Conservation (phyloP, 2,888 invertebrate species). For the Ophonus ardosiacus region DNA sequence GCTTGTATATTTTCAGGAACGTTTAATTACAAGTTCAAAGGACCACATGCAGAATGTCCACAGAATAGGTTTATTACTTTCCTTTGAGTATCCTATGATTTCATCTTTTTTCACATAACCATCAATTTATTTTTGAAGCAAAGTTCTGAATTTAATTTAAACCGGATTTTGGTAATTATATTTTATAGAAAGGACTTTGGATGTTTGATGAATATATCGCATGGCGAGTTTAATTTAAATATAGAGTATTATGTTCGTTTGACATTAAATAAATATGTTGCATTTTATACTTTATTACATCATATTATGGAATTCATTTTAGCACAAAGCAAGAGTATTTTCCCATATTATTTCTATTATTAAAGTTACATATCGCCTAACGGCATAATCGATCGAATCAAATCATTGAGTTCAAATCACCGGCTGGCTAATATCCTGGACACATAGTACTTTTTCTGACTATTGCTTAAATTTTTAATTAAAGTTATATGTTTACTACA, state of each 20-base stretch:
- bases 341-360: too few species aligned
- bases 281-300: neutral
- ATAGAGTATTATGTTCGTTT: neutral
- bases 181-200: neutral
- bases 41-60: slow-evolving; percentile 1
- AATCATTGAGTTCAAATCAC: too few species aligned
- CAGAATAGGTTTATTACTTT: slow-evolving; percentile 35
- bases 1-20: slow-evolving; percentile 24
- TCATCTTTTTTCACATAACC: slow-evolving; percentile 11
- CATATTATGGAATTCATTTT: too few species aligned
- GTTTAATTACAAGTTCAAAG: slow-evolving; percentile 40
- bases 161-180: slow-evolving; percentile 12
- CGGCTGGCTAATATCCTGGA: too few species aligned
- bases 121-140: slow-evolving; percentile 16
- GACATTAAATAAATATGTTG: neutral
- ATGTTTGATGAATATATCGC: slow-evolving; percentile 9
- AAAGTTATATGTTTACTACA: too few species aligned
- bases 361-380: too few species aligned
- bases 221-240: slow-evolving; percentile 12
- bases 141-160: slow-evolving; percentile 44
- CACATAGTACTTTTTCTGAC: too few species aligned
- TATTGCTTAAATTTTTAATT: too few species aligned
- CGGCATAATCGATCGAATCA: too few species aligned
- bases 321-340: too few species aligned
- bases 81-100: slow-evolving; percentile 30